Percentiles rank a stretch among this genome's conserved stretches.
These are phyloP conservation scores for Ostrea edulis DNA, from an alignment of 1,140 invertebrate species.

Conservation along the genomic window DNA sequence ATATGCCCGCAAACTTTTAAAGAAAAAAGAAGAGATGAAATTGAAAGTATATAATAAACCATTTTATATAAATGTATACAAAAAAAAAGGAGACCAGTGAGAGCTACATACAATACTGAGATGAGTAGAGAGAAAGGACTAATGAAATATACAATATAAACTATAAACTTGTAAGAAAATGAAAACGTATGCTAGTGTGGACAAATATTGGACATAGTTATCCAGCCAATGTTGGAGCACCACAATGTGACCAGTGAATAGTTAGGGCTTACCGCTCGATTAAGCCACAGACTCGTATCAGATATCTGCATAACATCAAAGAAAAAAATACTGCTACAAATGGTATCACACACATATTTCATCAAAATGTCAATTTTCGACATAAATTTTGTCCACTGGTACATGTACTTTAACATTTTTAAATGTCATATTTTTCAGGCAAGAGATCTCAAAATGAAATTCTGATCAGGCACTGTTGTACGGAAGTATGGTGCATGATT, in stretches of 20 bases:
- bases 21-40: too few species aligned
- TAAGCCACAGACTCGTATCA: slow-evolving; percentile 45
- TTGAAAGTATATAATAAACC: too few species aligned
- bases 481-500: too few species aligned
- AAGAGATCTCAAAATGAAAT: neutral
- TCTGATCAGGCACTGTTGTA: too few species aligned
- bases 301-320: slow-evolving; percentile 46
- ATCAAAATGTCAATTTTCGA: neutral
- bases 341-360: neutral
- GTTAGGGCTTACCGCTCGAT: slow-evolving; percentile 48
- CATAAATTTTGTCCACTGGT: neutral
- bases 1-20: too few species aligned
- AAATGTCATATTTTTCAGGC: neutral
- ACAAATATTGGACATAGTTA: neutral
- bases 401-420: neutral
- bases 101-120: too few species aligned
- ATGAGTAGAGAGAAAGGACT: too few species aligned
- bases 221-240: neutral
- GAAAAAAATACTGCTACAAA: slow-evolving; percentile 22
- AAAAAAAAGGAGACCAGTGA: too few species aligned
- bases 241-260: slow-evolving; percentile 15
- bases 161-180: neutral
- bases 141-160: too few species aligned
- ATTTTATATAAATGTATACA: too few species aligned
- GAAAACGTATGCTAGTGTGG: neutral